Conservation (phyloP, 2,113 vertebrate species). For the Euleptes europaea region DNA sequence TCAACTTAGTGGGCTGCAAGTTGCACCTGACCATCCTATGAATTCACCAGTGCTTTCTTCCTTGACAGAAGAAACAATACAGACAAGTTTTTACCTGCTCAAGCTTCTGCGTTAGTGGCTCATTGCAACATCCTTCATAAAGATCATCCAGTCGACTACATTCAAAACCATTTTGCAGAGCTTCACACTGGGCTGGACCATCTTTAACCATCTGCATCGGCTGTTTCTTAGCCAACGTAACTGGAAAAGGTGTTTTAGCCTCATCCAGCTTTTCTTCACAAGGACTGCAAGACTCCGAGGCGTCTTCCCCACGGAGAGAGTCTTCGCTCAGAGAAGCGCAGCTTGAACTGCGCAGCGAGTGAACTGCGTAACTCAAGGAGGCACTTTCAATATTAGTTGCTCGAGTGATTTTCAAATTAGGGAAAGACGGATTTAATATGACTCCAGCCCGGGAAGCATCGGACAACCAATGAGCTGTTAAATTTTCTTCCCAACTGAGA, state of each 20-base stretch:
- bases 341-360: conserved; percentile 72
- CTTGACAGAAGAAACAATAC: conserved; percentile 16
- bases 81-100: conserved; percentile 80
- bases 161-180: conserved; percentile 35
- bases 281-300: conserved; percentile 30
- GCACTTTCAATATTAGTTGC: conserved; percentile 56
- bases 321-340: conserved; percentile 78
- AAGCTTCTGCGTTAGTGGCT: conserved; percentile 81
- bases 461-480: conserved; percentile 82
- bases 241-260: conserved; percentile 33
- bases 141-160: conserved; percentile 21
- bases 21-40: too few relatives aligned
- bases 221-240: conserved; percentile 10
- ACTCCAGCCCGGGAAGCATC: conserved; percentile 83
- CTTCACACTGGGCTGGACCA: conserved; percentile 6
- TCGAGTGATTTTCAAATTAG: conserved; percentile 64
- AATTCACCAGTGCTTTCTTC: background rate
- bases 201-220: conserved; percentile 32
- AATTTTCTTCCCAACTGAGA: conserved; percentile 70
- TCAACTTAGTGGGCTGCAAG: background rate
- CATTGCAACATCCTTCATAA: conserved; percentile 55
- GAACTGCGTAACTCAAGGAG: conserved; percentile 67
- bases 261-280: conserved; percentile 27
- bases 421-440: conserved; percentile 77
- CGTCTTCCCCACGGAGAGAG: conserved; percentile 63